These are phyloP conservation scores for Geodia barretti DNA, from an alignment of 37 sponge, comb jelly and placozoan genomes.

Conservation along the genomic window DNA sequence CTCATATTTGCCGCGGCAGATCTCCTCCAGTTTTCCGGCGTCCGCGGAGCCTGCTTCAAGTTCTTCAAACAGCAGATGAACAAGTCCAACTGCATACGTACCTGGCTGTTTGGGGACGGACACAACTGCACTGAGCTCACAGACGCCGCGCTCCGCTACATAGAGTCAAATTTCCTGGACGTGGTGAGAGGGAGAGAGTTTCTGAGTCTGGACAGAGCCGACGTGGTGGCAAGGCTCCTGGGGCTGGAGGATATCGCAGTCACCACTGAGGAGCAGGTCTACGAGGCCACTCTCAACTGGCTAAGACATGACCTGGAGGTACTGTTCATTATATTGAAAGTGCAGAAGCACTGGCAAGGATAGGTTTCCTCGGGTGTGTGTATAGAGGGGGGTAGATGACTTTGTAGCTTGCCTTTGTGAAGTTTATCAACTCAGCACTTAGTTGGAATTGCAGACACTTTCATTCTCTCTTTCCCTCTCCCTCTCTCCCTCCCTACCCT, in stretches of 20 bases:
- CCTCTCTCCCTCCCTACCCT: too few relatives aligned
- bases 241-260: slow-evolving; percentile 62
- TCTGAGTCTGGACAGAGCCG: slow-evolving; percentile 37
- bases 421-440: too few relatives aligned
- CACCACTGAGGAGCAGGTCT: slow-evolving; percentile 77
- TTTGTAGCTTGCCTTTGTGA: too few relatives aligned
- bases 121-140: slow-evolving; percentile 68
- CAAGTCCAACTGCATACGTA: slow-evolving; percentile 71
- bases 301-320: slow-evolving; percentile 34
- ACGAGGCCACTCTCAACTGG: slow-evolving; percentile 78
- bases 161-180: slow-evolving; percentile 66
- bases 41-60: slow-evolving; percentile 68
- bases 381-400: too few relatives aligned
- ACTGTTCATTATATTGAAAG: too few relatives aligned
- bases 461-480: too few relatives aligned
- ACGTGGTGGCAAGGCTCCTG: slow-evolving; percentile 31
- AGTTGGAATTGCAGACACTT: too few relatives aligned
- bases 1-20: slow-evolving; percentile 68
- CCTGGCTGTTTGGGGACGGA: slow-evolving; percentile 66
- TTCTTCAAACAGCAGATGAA: slow-evolving; percentile 73
- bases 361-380: too few relatives aligned
- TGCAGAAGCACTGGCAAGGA: too few relatives aligned
- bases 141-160: slow-evolving; percentile 58
- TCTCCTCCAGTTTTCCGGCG: slow-evolving; percentile 59
- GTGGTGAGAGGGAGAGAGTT: slow-evolving; percentile 56